phyloP scores from a whole-genome alignment of 1,140 invertebrate genomes.

The Berghia stephanieae region DNA sequence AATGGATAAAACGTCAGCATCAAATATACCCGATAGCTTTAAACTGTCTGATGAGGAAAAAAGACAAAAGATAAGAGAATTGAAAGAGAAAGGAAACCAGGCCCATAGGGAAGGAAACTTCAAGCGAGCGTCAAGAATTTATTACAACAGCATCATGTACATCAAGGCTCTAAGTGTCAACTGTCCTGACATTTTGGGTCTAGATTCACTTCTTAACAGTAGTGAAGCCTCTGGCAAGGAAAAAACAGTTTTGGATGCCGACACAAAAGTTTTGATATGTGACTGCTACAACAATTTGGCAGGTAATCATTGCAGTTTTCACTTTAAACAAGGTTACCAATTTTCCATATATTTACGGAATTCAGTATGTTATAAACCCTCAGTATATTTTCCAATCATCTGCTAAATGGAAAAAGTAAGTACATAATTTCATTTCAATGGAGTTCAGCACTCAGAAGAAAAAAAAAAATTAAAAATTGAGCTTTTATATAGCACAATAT shows the following conservation, averaged over 20 bases:
- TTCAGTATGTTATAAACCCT: no score
- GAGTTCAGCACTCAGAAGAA: no score
- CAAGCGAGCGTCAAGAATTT: conserved; percentile 4
- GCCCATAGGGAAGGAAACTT: conserved; percentile 23
- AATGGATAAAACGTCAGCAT: no score
- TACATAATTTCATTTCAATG: no score
- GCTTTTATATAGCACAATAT: no score
- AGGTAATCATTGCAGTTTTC: conserved; percentile 19
- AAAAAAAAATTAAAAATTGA: no score
- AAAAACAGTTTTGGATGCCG: neutral
- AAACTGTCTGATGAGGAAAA: no score
- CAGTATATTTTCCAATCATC: no score
- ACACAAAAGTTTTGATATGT: conserved; percentile 6
- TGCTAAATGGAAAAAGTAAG: no score
- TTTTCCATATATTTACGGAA: no score
- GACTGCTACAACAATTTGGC: conserved; percentile 25
- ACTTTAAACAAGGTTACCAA: no score
- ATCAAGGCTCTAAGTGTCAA: conserved; percentile 20
- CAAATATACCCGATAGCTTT: no score
- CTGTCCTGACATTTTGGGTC: conserved; percentile 11
- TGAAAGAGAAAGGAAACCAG: conserved; percentile 25
- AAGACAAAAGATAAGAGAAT: conserved; percentile 10
- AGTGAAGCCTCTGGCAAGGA: neutral
- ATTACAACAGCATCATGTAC: conserved; percentile 12
- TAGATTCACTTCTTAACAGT: neutral